Percentiles rank a stretch among this genome's conserved stretches.
These are phyloP conservation scores for Plotosus lineatus DNA, from an alignment of 2,113 vertebrate genomes.

Conservation along the genomic window DNA sequence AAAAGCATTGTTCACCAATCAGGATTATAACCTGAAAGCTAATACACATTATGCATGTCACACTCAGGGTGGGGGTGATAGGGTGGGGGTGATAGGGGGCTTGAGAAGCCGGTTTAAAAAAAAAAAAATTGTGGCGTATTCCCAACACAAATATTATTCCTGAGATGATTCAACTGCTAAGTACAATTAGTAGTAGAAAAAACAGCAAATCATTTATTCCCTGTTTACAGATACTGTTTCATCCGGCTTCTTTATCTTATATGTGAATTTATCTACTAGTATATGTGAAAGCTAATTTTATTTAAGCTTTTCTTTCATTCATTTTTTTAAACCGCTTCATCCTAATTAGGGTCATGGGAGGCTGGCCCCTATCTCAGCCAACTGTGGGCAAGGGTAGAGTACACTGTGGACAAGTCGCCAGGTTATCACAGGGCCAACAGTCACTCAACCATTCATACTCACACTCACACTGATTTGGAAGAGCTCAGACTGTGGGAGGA, in stretches of 20 bases:
- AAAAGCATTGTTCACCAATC: neutral
- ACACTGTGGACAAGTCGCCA: too few species aligned
- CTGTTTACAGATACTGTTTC: neutral
- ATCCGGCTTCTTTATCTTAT: neutral
- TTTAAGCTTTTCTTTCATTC: too few species aligned
- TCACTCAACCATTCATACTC: too few species aligned
- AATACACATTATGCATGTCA: neutral
- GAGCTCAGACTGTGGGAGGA: too few species aligned
- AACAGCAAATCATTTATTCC: neutral
- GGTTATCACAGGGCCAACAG: too few species aligned
- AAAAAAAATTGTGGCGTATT: neutral
- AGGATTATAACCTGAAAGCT: conserved; percentile 16
- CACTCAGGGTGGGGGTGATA: neutral
- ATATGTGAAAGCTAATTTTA: too few species aligned
- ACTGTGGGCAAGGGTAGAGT: too few species aligned
- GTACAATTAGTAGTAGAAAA: neutral
- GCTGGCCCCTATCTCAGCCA: too few species aligned
- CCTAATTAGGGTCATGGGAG: too few species aligned
- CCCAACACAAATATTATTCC: neutral
- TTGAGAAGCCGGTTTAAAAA: neutral
- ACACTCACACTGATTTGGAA: too few species aligned
- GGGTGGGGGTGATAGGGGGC: too few species aligned
- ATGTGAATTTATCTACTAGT: neutral
- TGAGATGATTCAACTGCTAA: neutral
- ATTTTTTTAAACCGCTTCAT: too few species aligned